A percentile compares a stretch with the other conserved stretches of the same genome.
phyloP scores from a whole-genome alignment of 2,113 vertebrate species.

The Eulemur macaco region DNA sequence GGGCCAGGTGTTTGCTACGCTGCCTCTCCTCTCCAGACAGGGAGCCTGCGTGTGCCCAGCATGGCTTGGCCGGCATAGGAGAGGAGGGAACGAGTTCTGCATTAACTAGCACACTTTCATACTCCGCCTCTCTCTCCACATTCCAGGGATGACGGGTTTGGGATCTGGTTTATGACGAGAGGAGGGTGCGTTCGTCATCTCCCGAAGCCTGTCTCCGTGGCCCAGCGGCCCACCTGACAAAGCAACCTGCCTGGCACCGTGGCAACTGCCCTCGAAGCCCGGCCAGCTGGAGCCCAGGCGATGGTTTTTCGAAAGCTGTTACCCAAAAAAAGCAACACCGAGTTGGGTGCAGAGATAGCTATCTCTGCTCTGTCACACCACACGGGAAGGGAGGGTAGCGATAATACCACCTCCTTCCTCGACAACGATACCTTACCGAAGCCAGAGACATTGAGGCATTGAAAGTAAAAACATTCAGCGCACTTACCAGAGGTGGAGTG shows the following conservation, averaged over 20 bases:
- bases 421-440: conserved; percentile 48
- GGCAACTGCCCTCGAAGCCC: background rate
- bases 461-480: background rate
- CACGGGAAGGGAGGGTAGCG: background rate
- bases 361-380: conserved; percentile 41
- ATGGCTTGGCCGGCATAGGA: background rate
- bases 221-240: background rate
- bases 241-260: background rate
- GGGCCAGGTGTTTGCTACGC: too few relatives aligned
- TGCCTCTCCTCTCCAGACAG: background rate
- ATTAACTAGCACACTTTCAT: background rate
- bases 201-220: background rate
- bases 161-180: background rate
- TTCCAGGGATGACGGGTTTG: background rate
- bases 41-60: background rate
- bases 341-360: conserved; percentile 26
- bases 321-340: background rate
- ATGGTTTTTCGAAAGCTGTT: conserved; percentile 58
- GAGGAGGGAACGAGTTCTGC: background rate
- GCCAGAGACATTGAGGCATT: conserved; percentile 34
- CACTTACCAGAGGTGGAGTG: conserved; percentile 55
- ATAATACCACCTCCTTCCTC: conserved; percentile 37
- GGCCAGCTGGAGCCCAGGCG: background rate
- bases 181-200: background rate
- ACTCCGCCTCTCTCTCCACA: background rate